These are phyloP conservation scores for Dascyllus trimaculatus DNA, from an alignment of 2,113 vertebrate species.

Conservation along the genomic window DNA sequence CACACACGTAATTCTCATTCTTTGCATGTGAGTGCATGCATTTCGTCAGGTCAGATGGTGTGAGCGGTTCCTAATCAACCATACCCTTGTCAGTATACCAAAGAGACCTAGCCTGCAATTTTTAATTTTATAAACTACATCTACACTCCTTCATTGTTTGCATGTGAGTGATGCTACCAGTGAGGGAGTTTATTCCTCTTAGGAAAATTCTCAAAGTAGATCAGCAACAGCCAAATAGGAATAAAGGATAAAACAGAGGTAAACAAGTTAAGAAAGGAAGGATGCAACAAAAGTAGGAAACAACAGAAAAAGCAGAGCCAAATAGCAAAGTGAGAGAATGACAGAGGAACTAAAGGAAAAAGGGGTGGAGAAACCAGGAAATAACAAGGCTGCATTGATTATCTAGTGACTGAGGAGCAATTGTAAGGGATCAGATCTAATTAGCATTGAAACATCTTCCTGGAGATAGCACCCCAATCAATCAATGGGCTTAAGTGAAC, in stretches of 20 bases:
- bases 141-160: neutral
- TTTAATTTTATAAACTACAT: constrained; percentile 40
- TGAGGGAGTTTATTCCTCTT: constrained; percentile 46
- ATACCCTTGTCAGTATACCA: constrained; percentile 45
- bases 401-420: constrained; percentile 69
- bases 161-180: constrained; percentile 15
- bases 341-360: constrained; percentile 40
- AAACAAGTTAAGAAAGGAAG: neutral
- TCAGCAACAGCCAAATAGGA: constrained; percentile 32
- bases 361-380: constrained; percentile 43
- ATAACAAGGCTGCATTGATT: constrained; percentile 78
- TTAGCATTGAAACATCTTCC: constrained; percentile 77
- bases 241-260: constrained; percentile 37
- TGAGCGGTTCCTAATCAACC: constrained; percentile 24
- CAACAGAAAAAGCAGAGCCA: neutral
- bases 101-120: constrained; percentile 11
- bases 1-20: constrained; percentile 39
- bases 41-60: constrained; percentile 15
- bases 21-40: neutral
- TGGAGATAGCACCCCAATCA: constrained; percentile 76
- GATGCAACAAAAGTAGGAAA: constrained; percentile 9
- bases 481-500: constrained; percentile 76
- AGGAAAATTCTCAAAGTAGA: constrained; percentile 50
- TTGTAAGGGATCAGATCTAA: constrained; percentile 83
- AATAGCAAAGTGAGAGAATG: constrained; percentile 19